phyloP scores from a whole-genome alignment of 2,797 vertebrate species.

The Rhodeus uyekii region DNA sequence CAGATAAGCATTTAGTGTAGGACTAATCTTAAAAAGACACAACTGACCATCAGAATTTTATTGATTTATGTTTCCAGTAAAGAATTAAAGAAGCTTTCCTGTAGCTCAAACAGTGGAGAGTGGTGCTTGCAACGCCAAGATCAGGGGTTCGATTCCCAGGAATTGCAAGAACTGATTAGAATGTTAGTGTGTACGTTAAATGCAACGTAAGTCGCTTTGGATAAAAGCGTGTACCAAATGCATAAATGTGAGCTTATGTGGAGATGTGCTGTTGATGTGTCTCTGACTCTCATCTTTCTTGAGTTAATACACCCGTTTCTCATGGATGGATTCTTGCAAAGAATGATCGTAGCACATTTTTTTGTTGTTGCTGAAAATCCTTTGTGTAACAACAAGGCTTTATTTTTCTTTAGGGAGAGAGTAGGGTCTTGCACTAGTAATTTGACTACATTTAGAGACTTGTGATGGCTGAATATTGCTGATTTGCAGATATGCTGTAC shows the following conservation, averaged over 20 bases:
- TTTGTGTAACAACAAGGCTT: neutral
- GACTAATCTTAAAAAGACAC: neutral
- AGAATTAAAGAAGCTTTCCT: neutral
- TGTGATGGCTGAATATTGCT: neutral
- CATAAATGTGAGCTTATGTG: no score
- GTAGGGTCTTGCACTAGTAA: neutral
- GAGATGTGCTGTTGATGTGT: neutral
- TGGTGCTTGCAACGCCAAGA: no score
- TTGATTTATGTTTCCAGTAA: neutral
- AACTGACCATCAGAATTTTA: neutral
- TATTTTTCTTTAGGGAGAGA: no score
- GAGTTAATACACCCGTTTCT: neutral
- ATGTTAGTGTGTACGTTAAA: no score
- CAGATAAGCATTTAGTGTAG: neutral
- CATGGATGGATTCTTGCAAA: neutral
- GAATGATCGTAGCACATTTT: neutral
- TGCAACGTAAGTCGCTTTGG: no score
- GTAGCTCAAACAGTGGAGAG: no score
- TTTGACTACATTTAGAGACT: neutral
- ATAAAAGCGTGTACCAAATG: no score
- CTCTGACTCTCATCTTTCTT: neutral
- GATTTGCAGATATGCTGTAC: neutral
- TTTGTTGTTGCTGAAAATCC: neutral
- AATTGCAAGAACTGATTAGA: no score
- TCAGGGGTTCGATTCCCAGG: no score